A percentile compares a stretch with the other conserved stretches of the same genome.
Conservation (phyloP, 2,888 invertebrate species). For the Andrena haemorrhoa region DNA sequence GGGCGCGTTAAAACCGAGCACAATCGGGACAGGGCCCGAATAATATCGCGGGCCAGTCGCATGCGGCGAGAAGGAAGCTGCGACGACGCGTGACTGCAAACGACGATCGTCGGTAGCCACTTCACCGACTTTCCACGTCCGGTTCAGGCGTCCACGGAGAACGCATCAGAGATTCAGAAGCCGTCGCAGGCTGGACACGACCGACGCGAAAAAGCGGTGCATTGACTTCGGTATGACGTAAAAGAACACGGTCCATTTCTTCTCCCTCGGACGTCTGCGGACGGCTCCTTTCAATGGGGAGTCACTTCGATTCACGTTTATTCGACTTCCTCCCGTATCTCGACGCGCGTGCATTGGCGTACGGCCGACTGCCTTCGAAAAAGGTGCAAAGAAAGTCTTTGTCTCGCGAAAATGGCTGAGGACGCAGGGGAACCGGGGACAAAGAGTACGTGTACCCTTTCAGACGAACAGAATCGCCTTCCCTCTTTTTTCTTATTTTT, state of each 20-base stretch:
- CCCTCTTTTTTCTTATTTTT: background rate
- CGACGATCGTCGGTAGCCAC: conserved; percentile 7
- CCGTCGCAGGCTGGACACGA: conserved; percentile 24
- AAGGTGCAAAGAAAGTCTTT: conserved; percentile 34
- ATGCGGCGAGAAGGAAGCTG: conserved; percentile 36
- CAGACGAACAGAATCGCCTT: conserved; percentile 14
- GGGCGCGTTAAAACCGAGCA: conserved; percentile 22
- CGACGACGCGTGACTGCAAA: conserved; percentile 36
- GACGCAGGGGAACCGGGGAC: conserved; percentile 16
- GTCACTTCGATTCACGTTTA: conserved; percentile 73
- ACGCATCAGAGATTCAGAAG: conserved; percentile 58
- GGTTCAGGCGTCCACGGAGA: conserved; percentile 10
- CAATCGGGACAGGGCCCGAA: conserved; percentile 24
- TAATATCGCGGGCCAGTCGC: conserved; percentile 47
- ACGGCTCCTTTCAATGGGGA: conserved; percentile 69
- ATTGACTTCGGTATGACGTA: conserved; percentile 67
- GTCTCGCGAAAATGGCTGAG: conserved; percentile 37
- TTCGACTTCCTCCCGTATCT: conserved; percentile 64
- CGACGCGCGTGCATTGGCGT: conserved; percentile 55
- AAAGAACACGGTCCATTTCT: conserved; percentile 65
- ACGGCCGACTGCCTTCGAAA: background rate
- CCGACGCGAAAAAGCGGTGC: conserved; percentile 62
- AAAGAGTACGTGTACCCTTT: conserved; percentile 39
- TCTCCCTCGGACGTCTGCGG: conserved; percentile 47
- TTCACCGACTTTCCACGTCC: conserved; percentile 48